Base-by-base conservation (phyloP, 2,113 vertebrate genomes). In the Protobothrops flavoviridis region DNA sequence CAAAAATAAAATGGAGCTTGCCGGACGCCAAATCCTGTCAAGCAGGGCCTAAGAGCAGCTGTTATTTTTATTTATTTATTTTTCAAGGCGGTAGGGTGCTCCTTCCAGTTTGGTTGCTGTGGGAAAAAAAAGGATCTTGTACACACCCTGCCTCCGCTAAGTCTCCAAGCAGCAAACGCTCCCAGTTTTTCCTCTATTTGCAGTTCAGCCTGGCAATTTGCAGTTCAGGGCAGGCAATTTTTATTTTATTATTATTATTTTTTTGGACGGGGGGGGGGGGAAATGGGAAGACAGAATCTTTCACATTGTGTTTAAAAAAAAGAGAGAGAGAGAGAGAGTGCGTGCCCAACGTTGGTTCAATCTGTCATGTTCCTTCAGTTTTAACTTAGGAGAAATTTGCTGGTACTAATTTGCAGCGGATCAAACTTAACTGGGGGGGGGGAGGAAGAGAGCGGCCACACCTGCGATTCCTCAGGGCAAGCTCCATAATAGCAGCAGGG, bases 1-100 rank as follows among this genome's bases (percentile, higher is more conserved):
- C 93, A 93, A 52, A 96, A 97, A 95, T 81, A 96, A 91, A 95
- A 96, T 95, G 88, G 55, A 87, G 90, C 61, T 43, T n/a, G 93
- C 91, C 88, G 91, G 86, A 45, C 12, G n/a, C 88, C 86, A 93
- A 94, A 26, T 85, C 92, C 93, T 3, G 56, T 57, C 93, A 90
- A 74, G 64, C 45, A 91, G 61, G 48, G 53, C n/a, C 88, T 56
- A 33, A 21, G 1, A 90, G 89, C 56, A 87, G 56, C 53, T 91
- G 48, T 48, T 48, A 48, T 48, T 48, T 48, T n/a, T 9, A 24
- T n/a, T 56, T 74, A 1, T 61, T 13, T 9, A 21, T 29, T 56
- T 85, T 15, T 2, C 91, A 50, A 50, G 0, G 0, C 93, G 3
- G 88, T 8, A 69, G 0, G 57, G 90, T 91, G 33, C 21, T 45